Base-by-base conservation (phyloP, 2,113 vertebrate genomes). In the Halichoeres trimaculatus region DNA sequence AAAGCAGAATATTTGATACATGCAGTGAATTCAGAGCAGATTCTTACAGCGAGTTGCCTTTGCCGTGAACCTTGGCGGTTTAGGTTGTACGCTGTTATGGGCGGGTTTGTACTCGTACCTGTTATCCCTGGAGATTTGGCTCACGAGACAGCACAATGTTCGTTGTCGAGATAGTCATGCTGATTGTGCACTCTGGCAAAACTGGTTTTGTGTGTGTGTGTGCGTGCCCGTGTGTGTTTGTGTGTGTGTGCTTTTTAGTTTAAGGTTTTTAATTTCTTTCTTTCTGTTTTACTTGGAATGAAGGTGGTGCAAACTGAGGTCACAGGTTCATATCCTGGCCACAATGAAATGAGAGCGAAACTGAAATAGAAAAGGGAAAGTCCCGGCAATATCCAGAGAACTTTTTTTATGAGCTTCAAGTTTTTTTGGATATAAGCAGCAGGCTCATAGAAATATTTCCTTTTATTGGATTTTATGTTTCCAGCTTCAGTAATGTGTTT, bases 51-150 rank as follows among this genome's bases (percentile, higher is more conserved):
- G 50, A 0, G 2, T 10, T 77, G 86, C 67, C 63, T 85, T 41
- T 36, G 26, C 81, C 8, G 26, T 82, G 73, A 87, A 76, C 87
- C 54, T 59, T 65, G 22, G 52, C 13, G 62, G 66, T 60, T 20
- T 30, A 76, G 78, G 78, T 64, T 84, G 71, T 85, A 61, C 75
- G 74, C 85, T 81, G 80, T 80, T 61, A 38, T 1, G 38, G 89
- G 72, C 88, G 85, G 76, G 88, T 90, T 76, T n/a, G 43, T 75
- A 65, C 86, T 57, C 85, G 86, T 75, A 74, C 79, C 66, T 85
- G 74, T 82, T 78, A 73, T 85, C 81, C 74, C 60, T 79, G 74
- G 71, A 85, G 85, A 80, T 87, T 71, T 78, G 24, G 57, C 76
- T 79, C 74, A 52, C 55, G 26, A 63, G 70, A 77, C 50, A 83